phyloP scores from a whole-genome alignment of 1,140 invertebrate species.

The Ephestia elutella region DNA sequence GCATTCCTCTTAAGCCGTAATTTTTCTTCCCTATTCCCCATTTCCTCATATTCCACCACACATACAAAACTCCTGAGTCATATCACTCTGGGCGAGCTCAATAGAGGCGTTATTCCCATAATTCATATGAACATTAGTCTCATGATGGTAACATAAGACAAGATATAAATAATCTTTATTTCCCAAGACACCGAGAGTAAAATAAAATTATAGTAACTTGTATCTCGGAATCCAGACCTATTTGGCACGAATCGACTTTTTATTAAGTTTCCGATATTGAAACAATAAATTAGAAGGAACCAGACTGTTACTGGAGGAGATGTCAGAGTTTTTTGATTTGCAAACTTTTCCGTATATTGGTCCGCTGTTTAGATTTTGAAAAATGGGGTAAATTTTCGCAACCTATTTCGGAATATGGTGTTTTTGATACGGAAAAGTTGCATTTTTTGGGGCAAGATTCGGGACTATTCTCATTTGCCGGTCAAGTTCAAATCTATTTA shows the following conservation, averaged over 20 bases:
- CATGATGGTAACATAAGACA: constrained; percentile 43
- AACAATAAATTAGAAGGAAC: constrained; percentile 9
- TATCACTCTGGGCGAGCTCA: constrained; percentile 10
- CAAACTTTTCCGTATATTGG: constrained; percentile 4
- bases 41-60: constrained; percentile 7
- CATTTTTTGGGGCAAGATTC: too few relatives aligned
- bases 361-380: not conserved
- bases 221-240: constrained; percentile 24
- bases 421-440: not conserved
- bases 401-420: not conserved
- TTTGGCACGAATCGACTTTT: constrained; percentile 9
- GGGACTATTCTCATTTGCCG: too few relatives aligned
- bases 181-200: constrained; percentile 24
- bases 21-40: not conserved
- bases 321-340: constrained; percentile 3
- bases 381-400: constrained; percentile 4
- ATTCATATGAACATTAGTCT: constrained; percentile 55
- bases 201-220: constrained; percentile 32
- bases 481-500: too few relatives aligned
- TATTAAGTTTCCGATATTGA: constrained; percentile 13
- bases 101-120: constrained; percentile 37
- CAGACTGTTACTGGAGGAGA: not conserved
- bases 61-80: constrained; percentile 5
- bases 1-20: not conserved
- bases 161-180: constrained; percentile 41